These are phyloP conservation scores for Otolemur crassicaudatus DNA, from an alignment of 2,797 vertebrate species.

Conservation along the genomic window DNA sequence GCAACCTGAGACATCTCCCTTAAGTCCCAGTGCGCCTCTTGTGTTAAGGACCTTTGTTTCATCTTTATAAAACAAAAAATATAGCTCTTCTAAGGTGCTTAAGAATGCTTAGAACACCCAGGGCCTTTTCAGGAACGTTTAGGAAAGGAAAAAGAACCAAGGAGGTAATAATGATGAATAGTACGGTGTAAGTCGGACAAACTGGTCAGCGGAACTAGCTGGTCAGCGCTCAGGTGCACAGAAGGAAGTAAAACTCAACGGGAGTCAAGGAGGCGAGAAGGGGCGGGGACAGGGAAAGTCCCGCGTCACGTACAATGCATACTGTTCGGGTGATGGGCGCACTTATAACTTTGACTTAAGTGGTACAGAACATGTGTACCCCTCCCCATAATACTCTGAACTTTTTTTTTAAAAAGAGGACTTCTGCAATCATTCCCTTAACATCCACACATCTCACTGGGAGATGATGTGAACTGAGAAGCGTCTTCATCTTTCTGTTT, in stretches of 20 bases:
- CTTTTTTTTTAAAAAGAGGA: neutral
- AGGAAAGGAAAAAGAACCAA: neutral
- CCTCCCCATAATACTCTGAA: no score
- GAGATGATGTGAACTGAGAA: neutral
- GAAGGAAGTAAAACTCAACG: no score
- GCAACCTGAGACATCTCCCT: neutral
- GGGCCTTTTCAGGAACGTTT: neutral
- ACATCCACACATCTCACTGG: neutral
- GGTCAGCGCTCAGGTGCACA: no score
- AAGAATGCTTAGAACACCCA: neutral
- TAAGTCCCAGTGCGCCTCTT: neutral
- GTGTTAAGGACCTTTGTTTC: neutral
- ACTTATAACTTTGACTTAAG: no score
- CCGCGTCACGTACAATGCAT: accelerated
- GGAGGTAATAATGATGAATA: neutral
- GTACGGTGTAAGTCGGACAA: accelerated
- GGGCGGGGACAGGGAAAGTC: no score
- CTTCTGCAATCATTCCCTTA: neutral
- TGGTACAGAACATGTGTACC: no score
- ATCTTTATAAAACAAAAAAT: neutral
- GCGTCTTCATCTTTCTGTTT: conserved; percentile 21
- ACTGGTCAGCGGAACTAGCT: no score
- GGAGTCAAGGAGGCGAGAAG: no score
- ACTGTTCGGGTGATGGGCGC: no score
- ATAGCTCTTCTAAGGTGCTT: neutral